Evolutionary conservation across 1,140 invertebrate genomes (phyloP).

Genomic region (Antheraea pernyi): DNA sequence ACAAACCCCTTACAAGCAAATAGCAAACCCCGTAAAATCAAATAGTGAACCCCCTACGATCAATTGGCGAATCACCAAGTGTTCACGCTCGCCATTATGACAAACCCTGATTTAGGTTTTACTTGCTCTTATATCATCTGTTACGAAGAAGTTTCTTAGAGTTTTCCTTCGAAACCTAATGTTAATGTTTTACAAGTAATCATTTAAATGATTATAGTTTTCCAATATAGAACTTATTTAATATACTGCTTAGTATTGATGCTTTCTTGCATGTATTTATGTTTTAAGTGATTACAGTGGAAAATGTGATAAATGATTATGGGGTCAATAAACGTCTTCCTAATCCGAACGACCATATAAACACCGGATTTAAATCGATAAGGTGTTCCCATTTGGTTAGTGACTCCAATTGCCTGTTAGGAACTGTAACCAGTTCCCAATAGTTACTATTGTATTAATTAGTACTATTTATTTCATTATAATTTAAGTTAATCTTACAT

Average conservation of each 20-base stretch:
- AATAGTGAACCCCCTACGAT: no score
- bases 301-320: neutral
- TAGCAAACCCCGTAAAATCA: no score
- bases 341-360: neutral
- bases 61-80: no score
- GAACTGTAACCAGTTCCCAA: neutral
- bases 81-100: no score
- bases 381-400: neutral
- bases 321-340: neutral
- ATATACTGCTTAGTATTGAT: neutral
- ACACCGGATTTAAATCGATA: neutral
- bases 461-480: neutral
- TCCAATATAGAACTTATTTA: neutral
- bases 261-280: neutral
- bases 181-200: neutral
- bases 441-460: neutral
- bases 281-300: neutral
- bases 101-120: no score
- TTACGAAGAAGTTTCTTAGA: slow-evolving; percentile 19
- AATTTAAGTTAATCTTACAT: neutral
- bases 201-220: neutral
- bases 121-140: slow-evolving; percentile 56
- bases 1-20: no score
- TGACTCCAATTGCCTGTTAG: neutral
- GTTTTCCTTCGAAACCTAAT: no score